phyloP scores from a whole-genome alignment of 2,888 invertebrate genomes.

The Nebria brevicollis region DNA sequence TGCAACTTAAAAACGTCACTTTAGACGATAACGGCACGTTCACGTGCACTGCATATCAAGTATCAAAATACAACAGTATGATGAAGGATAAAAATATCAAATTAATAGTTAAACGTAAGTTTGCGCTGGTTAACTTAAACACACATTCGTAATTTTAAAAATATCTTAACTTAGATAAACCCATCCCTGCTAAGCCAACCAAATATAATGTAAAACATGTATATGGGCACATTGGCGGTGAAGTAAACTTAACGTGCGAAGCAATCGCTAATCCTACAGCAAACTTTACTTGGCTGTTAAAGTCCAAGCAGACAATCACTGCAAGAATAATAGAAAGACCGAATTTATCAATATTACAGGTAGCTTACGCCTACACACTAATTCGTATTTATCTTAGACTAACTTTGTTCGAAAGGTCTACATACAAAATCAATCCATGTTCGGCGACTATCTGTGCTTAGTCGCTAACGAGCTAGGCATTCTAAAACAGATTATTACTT shows the following conservation, averaged over 20 bases:
- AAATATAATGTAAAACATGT: conserved; percentile 58
- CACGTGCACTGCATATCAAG: conserved; percentile 66
- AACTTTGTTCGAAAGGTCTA: conserved; percentile 49
- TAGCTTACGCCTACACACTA: conserved; percentile 47
- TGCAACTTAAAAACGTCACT: conserved; percentile 65
- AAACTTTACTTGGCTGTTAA: conserved; percentile 65
- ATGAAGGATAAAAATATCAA: conserved; percentile 65
- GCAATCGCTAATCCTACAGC: conserved; percentile 76
- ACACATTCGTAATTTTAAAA: neutral
- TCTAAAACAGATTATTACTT: conserved; percentile 60
- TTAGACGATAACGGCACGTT: conserved; percentile 66
- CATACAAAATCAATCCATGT: conserved; percentile 54
- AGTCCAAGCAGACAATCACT: conserved; percentile 53
- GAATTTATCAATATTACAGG: conserved; percentile 57
- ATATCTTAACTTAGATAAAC: conserved; percentile 48
- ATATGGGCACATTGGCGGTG: conserved; percentile 66
- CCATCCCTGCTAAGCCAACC: conserved; percentile 50
- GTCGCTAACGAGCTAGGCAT: conserved; percentile 63
- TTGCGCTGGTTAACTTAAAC: conserved; percentile 48
- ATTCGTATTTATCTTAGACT: neutral
- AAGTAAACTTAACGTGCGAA: conserved; percentile 75
- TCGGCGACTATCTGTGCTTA: conserved; percentile 64
- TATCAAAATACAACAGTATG: conserved; percentile 61
- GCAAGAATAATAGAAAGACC: conserved; percentile 56
- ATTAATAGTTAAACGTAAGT: conserved; percentile 68